Percentiles rank a stretch among this genome's conserved stretches.
phyloP scores from a whole-genome alignment of 2,113 vertebrate genomes.

The Halcyon senegalensis region DNA sequence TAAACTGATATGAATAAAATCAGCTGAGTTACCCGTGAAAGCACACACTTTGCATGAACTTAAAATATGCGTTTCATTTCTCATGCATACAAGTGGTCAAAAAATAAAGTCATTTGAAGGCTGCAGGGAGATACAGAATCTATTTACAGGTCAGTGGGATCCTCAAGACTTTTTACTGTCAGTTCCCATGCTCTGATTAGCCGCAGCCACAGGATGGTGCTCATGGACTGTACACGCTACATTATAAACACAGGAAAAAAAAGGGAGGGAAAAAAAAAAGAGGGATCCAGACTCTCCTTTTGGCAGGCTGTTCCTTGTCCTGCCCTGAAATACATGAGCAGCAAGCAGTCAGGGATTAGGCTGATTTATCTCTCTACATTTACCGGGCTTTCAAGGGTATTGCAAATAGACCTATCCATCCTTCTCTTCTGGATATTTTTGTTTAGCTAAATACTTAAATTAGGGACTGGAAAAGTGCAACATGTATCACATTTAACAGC shows the following conservation, averaged over 20 bases:
- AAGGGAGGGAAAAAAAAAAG: fast-evolving
- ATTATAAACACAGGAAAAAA: background rate
- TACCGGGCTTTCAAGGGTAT: background rate
- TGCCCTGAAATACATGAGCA: background rate
- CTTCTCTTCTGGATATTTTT: background rate
- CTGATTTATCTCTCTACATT: background rate
- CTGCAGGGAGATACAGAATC: background rate
- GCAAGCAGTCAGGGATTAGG: background rate
- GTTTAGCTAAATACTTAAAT: background rate
- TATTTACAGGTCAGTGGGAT: background rate
- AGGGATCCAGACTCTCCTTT: background rate
- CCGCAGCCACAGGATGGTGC: conserved; percentile 57
- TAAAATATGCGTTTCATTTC: background rate
- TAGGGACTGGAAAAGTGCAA: background rate
- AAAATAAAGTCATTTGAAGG: background rate
- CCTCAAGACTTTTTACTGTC: background rate
- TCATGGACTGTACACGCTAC: background rate
- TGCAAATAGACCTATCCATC: background rate
- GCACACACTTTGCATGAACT: background rate
- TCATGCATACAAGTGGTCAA: background rate
- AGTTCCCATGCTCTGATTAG: background rate
- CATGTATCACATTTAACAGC: background rate
- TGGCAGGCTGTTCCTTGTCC: background rate
- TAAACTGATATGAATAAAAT: background rate
- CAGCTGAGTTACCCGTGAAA: background rate